Conservation (phyloP, 2,888 invertebrate species). For the Drosophila rellima region DNA sequence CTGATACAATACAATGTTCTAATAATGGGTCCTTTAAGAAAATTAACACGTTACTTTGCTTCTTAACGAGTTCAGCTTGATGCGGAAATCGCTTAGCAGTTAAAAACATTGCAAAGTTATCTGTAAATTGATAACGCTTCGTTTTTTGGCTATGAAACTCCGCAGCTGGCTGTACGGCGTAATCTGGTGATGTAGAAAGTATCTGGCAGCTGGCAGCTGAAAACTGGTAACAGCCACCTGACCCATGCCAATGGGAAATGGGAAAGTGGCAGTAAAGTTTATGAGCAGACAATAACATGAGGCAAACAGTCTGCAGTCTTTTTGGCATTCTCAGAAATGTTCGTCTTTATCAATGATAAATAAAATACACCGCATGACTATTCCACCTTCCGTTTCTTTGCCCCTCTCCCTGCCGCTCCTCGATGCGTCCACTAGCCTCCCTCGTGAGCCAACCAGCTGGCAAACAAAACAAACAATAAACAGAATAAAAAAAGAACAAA, state of each 20-base stretch:
- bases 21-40: conserved; percentile 6
- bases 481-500: neutral
- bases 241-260: neutral
- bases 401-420: neutral
- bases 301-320: conserved; percentile 5
- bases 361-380: conserved; percentile 21
- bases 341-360: conserved; percentile 21
- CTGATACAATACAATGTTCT: neutral
- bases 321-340: conserved; percentile 23
- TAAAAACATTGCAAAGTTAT: conserved; percentile 13
- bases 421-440: neutral
- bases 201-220: conserved; percentile 3
- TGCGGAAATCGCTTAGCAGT: neutral
- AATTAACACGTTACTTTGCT: neutral
- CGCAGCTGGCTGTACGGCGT: conserved; percentile 23
- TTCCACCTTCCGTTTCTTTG: neutral
- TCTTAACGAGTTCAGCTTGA: conserved; percentile 1
- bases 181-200: conserved; percentile 19
- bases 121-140: conserved; percentile 14
- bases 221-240: conserved; percentile 4
- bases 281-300: conserved; percentile 19
- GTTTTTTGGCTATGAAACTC: conserved; percentile 10
- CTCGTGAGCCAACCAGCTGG: conserved; percentile 7
- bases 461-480: conserved; percentile 37
- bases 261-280: conserved; percentile 8